A percentile compares a stretch with the other conserved stretches of the same genome.
These are phyloP conservation scores for Ylistrum balloti DNA, from an alignment of 1,140 invertebrate genomes.

Conservation along the genomic window DNA sequence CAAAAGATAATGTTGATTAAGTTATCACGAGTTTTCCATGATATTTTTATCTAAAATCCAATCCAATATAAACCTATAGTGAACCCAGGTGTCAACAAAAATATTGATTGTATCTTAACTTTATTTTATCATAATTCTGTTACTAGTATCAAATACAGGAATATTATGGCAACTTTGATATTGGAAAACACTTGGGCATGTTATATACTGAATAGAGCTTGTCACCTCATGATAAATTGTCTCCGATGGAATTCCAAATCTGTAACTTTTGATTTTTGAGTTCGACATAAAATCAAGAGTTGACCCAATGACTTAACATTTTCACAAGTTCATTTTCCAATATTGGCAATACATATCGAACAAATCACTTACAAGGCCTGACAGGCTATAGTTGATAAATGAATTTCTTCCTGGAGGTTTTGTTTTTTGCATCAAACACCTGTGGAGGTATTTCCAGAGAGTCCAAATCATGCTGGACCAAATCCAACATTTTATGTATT, in stretches of 20 bases:
- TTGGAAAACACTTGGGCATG: not conserved
- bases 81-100: not conserved
- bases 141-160: not conserved
- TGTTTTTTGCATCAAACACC: not conserved
- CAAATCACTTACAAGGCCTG: not conserved
- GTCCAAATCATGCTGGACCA: not conserved
- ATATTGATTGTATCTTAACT: not conserved
- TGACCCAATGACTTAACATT: not conserved
- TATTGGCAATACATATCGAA: not conserved
- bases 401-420: not conserved
- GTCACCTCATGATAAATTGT: not conserved
- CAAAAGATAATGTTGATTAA: not conserved
- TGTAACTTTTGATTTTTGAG: not conserved
- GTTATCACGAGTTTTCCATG: not conserved
- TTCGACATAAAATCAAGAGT: not conserved
- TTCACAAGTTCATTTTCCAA: not conserved
- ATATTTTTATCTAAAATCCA: not conserved
- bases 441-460: not conserved
- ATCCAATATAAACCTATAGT: not conserved
- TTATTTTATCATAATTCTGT: constrained; percentile 9
- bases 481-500: not conserved
- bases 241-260: not conserved
- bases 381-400: not conserved
- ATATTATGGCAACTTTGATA: not conserved
- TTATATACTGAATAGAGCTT: not conserved